Evolutionary conservation across 2,888 invertebrate species (phyloP).

Genomic region (Drosophila monieri): DNA sequence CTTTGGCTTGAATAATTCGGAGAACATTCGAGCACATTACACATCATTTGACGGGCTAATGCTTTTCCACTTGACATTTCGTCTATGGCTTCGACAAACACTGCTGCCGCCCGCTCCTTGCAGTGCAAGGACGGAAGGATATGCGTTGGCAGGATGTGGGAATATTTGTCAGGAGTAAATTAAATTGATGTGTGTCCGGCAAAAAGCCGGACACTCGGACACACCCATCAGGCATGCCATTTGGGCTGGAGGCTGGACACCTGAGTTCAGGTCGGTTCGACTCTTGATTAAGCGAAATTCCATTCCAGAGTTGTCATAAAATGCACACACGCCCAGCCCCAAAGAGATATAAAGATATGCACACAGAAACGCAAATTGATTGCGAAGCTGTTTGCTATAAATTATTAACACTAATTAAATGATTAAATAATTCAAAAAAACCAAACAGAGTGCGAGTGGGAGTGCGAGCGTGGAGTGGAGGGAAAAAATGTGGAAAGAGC

Average conservation of each 20-base stretch:
- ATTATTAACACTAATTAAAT: constrained; percentile 53
- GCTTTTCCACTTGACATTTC: constrained; percentile 49
- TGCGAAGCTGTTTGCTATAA: constrained; percentile 44
- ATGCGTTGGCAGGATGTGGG: constrained; percentile 30
- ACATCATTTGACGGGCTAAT: constrained; percentile 57
- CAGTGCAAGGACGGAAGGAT: not conserved
- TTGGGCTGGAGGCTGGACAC: constrained; percentile 28
- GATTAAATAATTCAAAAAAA: constrained; percentile 45
- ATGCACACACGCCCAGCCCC: constrained; percentile 4
- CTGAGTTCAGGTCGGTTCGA: constrained; percentile 6
- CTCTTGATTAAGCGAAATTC: constrained; percentile 40
- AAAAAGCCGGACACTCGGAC: constrained; percentile 11
- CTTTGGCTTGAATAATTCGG: constrained; percentile 24
- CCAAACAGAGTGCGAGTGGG: not conserved
- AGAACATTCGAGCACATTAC: constrained; percentile 34
- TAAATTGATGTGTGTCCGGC: constrained; percentile 62
- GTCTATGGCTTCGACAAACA: constrained; percentile 38
- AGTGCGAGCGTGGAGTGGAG: not conserved
- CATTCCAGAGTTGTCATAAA: constrained; percentile 39
- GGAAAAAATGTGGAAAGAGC: too few relatives aligned
- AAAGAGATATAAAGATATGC: constrained; percentile 1
- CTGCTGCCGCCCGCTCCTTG: not conserved
- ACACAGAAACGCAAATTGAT: constrained; percentile 28
- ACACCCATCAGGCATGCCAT: not conserved
- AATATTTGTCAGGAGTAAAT: constrained; percentile 60